A percentile compares a stretch with the other conserved stretches of the same genome.
phyloP scores from a whole-genome alignment of 2,113 vertebrate genomes.

The Leptodactylus fuscus region DNA sequence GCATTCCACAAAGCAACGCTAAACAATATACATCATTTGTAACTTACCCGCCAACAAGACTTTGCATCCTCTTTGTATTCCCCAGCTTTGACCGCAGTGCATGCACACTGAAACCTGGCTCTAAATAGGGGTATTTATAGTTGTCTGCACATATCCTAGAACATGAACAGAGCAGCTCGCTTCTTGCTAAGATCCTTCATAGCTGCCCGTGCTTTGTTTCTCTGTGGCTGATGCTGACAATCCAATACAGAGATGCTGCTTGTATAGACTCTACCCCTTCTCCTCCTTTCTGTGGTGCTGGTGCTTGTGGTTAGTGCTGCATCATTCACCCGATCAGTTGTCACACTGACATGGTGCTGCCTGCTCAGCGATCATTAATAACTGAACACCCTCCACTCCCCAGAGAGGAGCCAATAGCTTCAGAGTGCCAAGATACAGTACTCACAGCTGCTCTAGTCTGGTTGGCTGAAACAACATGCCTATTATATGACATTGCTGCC shows the following conservation, averaged over 20 bases:
- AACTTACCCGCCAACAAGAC: slow-evolving; percentile 76
- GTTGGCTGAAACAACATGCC: slow-evolving; percentile 78
- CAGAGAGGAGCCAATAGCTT: slow-evolving; percentile 79
- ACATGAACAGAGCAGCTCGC: slow-evolving; percentile 61
- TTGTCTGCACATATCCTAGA: slow-evolving; percentile 66
- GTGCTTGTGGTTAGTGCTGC: slow-evolving; percentile 82
- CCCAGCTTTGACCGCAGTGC: slow-evolving; percentile 69
- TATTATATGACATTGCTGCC: slow-evolving; percentile 74
- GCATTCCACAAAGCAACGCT: slow-evolving; percentile 43
- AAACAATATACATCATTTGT: not conserved
- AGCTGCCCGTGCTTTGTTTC: slow-evolving; percentile 69
- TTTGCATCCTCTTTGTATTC: slow-evolving; percentile 64
- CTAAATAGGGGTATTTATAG: slow-evolving; percentile 53
- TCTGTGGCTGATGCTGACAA: slow-evolving; percentile 68
- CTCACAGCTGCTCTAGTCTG: slow-evolving; percentile 75
- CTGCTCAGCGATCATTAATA: slow-evolving; percentile 85
- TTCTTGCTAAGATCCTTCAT: slow-evolving; percentile 69
- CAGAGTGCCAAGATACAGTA: slow-evolving; percentile 69
- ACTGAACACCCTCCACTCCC: slow-evolving; percentile 79
- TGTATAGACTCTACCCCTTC: slow-evolving; percentile 71
- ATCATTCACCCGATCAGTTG: slow-evolving; percentile 77
- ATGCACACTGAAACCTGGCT: slow-evolving; percentile 64
- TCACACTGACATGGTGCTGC: slow-evolving; percentile 86
- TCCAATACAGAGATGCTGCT: slow-evolving; percentile 70
- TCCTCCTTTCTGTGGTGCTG: slow-evolving; percentile 73